Conservation (phyloP, 2,888 invertebrate genomes). For the Philhelius pedissequus region DNA sequence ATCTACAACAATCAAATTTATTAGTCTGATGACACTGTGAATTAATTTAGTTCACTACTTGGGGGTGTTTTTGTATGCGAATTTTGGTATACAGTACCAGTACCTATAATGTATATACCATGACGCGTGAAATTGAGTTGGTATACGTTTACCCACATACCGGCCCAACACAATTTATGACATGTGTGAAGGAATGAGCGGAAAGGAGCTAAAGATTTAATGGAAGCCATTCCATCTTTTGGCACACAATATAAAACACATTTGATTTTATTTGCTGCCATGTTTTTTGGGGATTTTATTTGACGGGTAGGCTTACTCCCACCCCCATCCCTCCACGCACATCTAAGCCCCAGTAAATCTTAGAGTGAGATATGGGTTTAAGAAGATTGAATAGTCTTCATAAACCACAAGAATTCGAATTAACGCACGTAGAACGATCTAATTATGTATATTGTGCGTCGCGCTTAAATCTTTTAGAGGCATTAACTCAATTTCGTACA, state of each 20-base stretch:
- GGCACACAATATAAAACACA: constrained; percentile 14
- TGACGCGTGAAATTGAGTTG: not conserved
- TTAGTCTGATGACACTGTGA: constrained; percentile 60
- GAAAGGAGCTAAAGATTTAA: constrained; percentile 40
- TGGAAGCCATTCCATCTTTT: constrained; percentile 39
- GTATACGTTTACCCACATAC: not conserved
- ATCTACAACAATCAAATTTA: constrained; percentile 61
- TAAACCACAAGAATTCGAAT: constrained; percentile 17
- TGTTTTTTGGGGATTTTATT: not conserved
- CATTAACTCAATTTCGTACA: constrained; percentile 31
- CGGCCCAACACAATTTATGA: constrained; percentile 21
- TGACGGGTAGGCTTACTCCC: not conserved
- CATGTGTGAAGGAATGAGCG: not conserved
- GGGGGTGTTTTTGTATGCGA: constrained; percentile 16
- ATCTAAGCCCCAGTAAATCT: constrained; percentile 15
- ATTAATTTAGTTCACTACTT: constrained; percentile 47
- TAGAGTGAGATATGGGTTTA: constrained; percentile 6
- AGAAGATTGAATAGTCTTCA: constrained; percentile 59
- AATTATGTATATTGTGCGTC: constrained; percentile 63
- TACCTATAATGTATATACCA: not conserved
- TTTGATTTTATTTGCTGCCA: constrained; percentile 43
- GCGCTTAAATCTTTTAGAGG: constrained; percentile 53
- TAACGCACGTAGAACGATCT: constrained; percentile 29
- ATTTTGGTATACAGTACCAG: too few relatives aligned
- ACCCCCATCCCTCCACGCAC: not conserved